A percentile compares a stretch with the other conserved stretches of the same genome.
Conservation (phyloP, 2,888 invertebrate species). For the Amiota minor region DNA sequence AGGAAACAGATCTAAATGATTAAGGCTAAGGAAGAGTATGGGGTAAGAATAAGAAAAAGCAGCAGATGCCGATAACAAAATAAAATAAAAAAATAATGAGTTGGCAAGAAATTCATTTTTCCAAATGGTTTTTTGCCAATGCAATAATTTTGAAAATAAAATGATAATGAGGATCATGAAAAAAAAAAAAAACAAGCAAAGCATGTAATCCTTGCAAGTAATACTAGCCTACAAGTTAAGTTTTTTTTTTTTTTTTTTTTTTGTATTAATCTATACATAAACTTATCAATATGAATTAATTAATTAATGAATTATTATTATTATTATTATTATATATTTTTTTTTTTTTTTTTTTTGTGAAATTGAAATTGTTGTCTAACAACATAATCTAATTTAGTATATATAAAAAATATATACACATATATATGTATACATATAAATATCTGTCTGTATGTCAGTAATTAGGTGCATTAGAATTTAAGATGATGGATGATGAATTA, state of each 20-base stretch:
- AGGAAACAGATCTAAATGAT: background rate
- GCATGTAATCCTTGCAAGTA: constrained; percentile 53
- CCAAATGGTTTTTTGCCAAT: too few relatives aligned
- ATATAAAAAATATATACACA: constrained; percentile 28
- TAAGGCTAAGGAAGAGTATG: too few relatives aligned
- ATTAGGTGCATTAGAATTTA: constrained; percentile 2
- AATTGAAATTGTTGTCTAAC: constrained; percentile 64
- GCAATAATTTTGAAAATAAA: too few relatives aligned
- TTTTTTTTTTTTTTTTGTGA: constrained; percentile 40
- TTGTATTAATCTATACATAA: too few relatives aligned
- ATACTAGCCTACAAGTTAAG: constrained; percentile 52
- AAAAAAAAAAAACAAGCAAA: constrained; percentile 20
- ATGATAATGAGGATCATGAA: background rate
- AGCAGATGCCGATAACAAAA: too few relatives aligned
- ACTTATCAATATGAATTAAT: too few relatives aligned
- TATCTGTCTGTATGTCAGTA: background rate
- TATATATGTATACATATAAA: constrained; percentile 29
- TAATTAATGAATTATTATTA: constrained; percentile 35
- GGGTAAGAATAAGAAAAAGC: too few relatives aligned
- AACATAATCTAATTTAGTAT: constrained; percentile 59
- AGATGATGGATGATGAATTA: constrained; percentile 16
- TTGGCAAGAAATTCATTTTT: too few relatives aligned
- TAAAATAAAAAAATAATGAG: too few relatives aligned
- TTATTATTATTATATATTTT: constrained; percentile 44
- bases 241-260: constrained; percentile 48